Evolutionary conservation across 1,140 invertebrate species (phyloP).

Genomic region (Branchinecta lindahli): DNA sequence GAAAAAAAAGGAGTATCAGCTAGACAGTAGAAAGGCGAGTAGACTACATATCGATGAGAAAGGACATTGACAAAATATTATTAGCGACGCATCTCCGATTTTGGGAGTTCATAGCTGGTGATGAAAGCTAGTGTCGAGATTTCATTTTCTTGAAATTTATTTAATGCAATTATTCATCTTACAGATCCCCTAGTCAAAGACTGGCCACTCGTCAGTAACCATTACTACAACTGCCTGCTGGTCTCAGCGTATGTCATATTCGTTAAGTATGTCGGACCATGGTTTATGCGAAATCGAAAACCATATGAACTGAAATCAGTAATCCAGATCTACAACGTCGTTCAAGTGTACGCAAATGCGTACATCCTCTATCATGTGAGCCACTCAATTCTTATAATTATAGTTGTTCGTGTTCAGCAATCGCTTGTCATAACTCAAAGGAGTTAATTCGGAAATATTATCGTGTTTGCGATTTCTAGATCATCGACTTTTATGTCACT

Average conservation of each 20-base stretch:
- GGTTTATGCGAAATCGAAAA: conserved; percentile 69
- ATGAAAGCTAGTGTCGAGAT: no score
- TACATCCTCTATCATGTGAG: conserved; percentile 70
- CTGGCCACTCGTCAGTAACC: no score
- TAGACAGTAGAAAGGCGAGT: no score
- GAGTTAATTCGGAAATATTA: background rate
- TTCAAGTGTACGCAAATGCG: conserved; percentile 63
- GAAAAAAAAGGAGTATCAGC: no score
- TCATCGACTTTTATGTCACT: conserved; percentile 19
- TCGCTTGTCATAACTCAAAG: conserved; percentile 16
- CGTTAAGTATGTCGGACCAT: conserved; percentile 62
- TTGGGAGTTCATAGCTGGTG: no score
- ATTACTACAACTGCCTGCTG: no score
- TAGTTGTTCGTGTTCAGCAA: background rate
- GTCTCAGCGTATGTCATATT: conserved; percentile 30
- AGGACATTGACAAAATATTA: no score
- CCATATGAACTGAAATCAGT: conserved; percentile 60
- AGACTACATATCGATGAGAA: no score
- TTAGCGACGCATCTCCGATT: no score
- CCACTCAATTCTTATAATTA: conserved; percentile 17
- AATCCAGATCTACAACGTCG: conserved; percentile 66
- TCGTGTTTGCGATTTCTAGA: conserved; percentile 15
- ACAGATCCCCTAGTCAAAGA: no score
- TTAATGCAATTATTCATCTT: no score
- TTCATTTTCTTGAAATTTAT: no score